Evolutionary conservation across 2,113 vertebrate species (phyloP).

Genomic region (Rhynchopsitta pachyrhyncha): DNA sequence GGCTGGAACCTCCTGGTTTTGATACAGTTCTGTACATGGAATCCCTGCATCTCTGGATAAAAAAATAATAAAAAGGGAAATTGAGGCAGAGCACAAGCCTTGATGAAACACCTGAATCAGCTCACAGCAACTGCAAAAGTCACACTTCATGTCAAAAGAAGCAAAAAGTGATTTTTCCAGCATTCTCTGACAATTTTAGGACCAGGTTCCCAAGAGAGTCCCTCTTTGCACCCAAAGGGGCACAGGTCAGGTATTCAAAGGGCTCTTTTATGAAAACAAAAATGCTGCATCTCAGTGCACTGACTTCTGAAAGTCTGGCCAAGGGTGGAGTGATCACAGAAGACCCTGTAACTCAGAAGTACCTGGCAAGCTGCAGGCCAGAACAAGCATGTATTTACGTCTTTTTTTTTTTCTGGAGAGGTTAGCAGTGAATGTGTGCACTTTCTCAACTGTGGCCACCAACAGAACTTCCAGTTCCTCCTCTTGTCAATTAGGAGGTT

Average conservation of each 20-base stretch:
- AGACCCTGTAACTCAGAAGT: not conserved
- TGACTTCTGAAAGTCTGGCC: not conserved
- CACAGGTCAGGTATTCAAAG: not conserved
- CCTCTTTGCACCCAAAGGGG: not conserved
- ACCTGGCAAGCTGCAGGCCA: not conserved
- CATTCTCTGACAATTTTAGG: not conserved
- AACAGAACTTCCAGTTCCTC: not conserved
- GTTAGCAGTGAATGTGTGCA: not conserved
- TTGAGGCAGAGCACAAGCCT: not conserved
- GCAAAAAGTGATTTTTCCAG: not conserved
- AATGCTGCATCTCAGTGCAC: not conserved
- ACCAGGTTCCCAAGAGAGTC: not conserved
- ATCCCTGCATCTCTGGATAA: not conserved
- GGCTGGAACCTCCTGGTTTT: slow-evolving; percentile 4
- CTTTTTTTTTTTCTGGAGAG: not conserved
- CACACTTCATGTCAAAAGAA: not conserved
- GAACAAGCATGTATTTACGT: not conserved
- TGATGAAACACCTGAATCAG: not conserved
- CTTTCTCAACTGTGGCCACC: not conserved
- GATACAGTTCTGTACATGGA: not conserved
- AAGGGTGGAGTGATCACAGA: not conserved
- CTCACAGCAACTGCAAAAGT: not conserved
- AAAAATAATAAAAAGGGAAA: not conserved
- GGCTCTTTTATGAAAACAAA: not conserved
- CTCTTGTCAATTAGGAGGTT: not conserved